Base-by-base conservation (phyloP, 2,113 vertebrate genomes). In the Oryzias woworae region DNA sequence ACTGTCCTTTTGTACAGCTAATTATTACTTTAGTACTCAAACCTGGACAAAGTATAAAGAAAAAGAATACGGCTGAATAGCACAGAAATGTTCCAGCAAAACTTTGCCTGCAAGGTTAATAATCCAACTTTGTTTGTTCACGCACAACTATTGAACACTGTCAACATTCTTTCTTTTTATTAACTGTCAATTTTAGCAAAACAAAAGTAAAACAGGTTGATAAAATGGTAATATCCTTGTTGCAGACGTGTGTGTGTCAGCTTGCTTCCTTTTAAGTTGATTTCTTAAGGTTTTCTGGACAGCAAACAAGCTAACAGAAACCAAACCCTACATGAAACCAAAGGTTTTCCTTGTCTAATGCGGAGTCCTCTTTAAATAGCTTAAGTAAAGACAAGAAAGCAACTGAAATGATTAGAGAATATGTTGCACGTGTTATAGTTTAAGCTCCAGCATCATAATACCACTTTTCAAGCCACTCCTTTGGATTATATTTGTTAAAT, bases 261-360 rank as follows among this genome's bases (percentile, higher is more conserved):
- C 57, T 75, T 60, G 55, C 24, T 53, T 26, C 57, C 76, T 82
- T 86, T 88, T 66, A 77, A 81, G 60, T 66, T 16, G 57, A 71
- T 68, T 80, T 56, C 83, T 87, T 81, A 47, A 23, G 55, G 67
- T 73, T 47, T 56, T 14, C 55, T 18, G 4, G 12, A 53, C 60
- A 71, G 75, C 73, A 83, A 79, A 84, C 51, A 75, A 44, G 24
- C 69, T 48, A 59, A 51, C 26, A 26, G 26, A 2, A 3, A 36
- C 14, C 4, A 14, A 46, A 13, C 62, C 70, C 50, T 7, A 36
- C 63, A 36, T 47, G 56, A 36, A 53, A 45, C 53, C 63, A 26
- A 1, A 26, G 41, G 24, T 66, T 20, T 62, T 20, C 24, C 69
- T 47, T 55, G 53, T 53, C 52, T 26, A 22, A 7, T 44, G 66